A percentile compares a stretch with the other conserved stretches of the same genome.
Conservation (phyloP, 2,797 vertebrate species). For the Urophycis tenuis region DNA sequence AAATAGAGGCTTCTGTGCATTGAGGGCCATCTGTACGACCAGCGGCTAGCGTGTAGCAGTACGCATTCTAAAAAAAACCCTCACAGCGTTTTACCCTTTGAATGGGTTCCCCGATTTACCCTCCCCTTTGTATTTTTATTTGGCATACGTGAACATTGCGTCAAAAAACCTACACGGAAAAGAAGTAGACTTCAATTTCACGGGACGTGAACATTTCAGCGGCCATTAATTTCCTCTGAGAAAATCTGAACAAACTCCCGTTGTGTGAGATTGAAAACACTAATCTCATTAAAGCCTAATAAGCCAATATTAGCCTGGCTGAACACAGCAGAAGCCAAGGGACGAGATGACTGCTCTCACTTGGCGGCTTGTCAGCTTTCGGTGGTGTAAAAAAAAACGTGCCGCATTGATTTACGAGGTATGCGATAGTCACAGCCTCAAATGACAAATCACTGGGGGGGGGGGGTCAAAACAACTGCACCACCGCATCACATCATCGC, state of each 20-base stretch:
- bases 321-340: neutral
- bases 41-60: neutral
- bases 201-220: neutral
- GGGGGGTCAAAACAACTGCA: neutral
- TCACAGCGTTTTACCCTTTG: neutral
- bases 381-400: neutral
- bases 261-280: neutral
- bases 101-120: neutral
- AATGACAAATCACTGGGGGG: neutral
- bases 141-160: neutral
- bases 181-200: neutral
- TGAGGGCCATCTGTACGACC: neutral
- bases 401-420: neutral
- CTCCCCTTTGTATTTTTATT: neutral
- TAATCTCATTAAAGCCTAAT: neutral
- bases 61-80: neutral
- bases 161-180: neutral
- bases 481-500: neutral
- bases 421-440: neutral
- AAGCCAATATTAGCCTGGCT: neutral
- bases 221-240: neutral
- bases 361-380: neutral
- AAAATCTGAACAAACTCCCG: conserved; percentile 1
- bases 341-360: neutral
- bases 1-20: neutral